Base-by-base conservation (phyloP, 2,797 vertebrate species). In the Gymnocypris eckloni region DNA sequence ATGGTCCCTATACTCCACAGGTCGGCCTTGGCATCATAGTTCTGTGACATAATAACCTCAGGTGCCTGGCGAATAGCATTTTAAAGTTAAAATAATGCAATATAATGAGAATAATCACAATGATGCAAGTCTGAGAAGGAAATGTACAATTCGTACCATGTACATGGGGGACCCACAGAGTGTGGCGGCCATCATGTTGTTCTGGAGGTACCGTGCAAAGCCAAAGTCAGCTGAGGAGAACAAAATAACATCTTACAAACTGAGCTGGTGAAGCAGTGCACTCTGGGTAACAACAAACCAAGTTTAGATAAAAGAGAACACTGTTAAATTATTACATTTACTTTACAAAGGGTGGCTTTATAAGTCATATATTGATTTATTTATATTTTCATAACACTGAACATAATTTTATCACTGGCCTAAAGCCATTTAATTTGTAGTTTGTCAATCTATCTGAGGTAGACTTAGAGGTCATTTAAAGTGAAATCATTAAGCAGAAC, bases 1-100 rank as follows among this genome's bases (percentile, higher is more conserved):
- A 99, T 99, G 87, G 98, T 99, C 91, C 98, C 98, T 81, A 99
- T 98, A 90, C 98, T 99, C 98, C 98, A 99, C 90, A 99, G 93
- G 87, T 99, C 98, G 0, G 98, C 98, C 94, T 99, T 99, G 90
- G 98, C 98, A 70, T 99, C 98, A 0, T 99, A 99, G 92, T 94
- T 97, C 89, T 99, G 98, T 45, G 98, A 99, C 98, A 99, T 99
- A 86, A 99, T 99, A 83, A 99, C 98, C 91, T 99, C 98, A 4
- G 98, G 98, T 83, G 98, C 98, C 98, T 99, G 88, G 52, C 0
- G 18, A 75, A 39, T 1, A 25, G 2, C 8, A 78, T 84, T 66
- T 72, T 7, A 81, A 41, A 82, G 7, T 37, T 76, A 66, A n/a
- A 13, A 13, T 61, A 25, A 11, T 25, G 56, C 4, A 4, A 25